Conservation (phyloP, 92 coral and sea anemone species). For the Phymanthus crucifer region DNA sequence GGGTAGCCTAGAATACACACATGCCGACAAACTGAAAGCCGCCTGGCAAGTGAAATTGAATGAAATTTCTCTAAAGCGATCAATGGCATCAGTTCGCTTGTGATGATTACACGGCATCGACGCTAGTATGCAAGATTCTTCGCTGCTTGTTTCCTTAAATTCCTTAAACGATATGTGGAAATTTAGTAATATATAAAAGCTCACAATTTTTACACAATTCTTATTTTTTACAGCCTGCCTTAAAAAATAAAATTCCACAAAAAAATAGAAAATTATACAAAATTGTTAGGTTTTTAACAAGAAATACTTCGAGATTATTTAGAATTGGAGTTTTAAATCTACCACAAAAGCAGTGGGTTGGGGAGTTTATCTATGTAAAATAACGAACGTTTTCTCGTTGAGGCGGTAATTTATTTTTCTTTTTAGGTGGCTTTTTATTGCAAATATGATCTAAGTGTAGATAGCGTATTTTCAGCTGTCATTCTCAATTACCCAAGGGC, state of each 20-base stretch:
- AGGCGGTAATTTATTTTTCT: not conserved
- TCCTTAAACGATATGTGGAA: too few species aligned
- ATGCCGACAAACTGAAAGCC: not conserved
- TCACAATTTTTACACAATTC: too few species aligned
- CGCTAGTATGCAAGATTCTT: too few species aligned
- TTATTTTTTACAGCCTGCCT: too few species aligned
- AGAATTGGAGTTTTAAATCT: not conserved
- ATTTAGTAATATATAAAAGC: too few species aligned
- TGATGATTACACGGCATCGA: too few species aligned
- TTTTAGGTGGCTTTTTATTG: not conserved
- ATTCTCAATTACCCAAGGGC: not conserved
- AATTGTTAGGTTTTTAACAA: not conserved
- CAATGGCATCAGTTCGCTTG: too few species aligned
- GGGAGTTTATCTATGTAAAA: slow-evolving; percentile 1
- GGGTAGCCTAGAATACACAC: not conserved
- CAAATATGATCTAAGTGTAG: not conserved
- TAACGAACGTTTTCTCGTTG: not conserved
- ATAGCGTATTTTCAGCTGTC: not conserved
- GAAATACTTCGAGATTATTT: too few species aligned
- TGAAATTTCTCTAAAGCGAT: not conserved
- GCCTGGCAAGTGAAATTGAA: not conserved
- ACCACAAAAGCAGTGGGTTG: slow-evolving; percentile 5
- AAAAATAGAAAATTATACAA: too few species aligned
- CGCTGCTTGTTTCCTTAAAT: too few species aligned
- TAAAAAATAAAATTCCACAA: too few species aligned